Evolutionary conservation across 1,140 invertebrate species (phyloP).

Genomic region (Bombyx mandarina): DNA sequence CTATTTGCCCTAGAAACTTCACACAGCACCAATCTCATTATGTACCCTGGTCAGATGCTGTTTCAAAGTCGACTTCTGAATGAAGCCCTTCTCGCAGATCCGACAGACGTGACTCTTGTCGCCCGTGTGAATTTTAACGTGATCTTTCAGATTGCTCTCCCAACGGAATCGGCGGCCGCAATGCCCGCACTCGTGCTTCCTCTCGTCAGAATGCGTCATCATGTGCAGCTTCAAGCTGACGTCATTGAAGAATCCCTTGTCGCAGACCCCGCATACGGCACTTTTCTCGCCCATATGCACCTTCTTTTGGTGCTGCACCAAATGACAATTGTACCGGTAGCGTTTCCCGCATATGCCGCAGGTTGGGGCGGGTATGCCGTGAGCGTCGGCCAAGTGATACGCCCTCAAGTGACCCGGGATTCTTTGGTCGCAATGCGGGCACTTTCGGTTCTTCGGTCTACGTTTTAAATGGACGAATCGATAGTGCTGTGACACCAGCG

Average conservation of each 20-base stretch:
- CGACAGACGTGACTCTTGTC: conserved; percentile 16
- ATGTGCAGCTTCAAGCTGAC: conserved; percentile 48
- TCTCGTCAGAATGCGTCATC: conserved; percentile 53
- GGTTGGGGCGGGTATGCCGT: conserved; percentile 23
- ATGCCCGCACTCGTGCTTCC: conserved; percentile 59
- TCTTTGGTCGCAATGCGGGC: conserved; percentile 24
- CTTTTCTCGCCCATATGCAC: conserved; percentile 21
- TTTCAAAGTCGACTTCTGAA: conserved; percentile 26
- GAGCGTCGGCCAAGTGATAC: conserved; percentile 25
- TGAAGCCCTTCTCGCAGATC: conserved; percentile 17
- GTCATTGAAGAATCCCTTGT: conserved; percentile 24
- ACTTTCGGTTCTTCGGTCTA: conserved; percentile 17
- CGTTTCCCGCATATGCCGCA: conserved; percentile 30
- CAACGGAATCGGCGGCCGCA: conserved; percentile 18
- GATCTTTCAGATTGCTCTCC: conserved; percentile 25
- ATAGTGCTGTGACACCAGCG: conserved; percentile 23
- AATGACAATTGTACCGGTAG: conserved; percentile 23
- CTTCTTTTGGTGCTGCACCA: conserved; percentile 32
- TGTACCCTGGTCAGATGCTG: conserved; percentile 15
- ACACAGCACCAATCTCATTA: not conserved
- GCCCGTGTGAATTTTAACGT: conserved; percentile 19
- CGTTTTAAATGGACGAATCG: conserved; percentile 22
- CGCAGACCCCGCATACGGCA: conserved; percentile 19
- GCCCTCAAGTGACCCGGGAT: conserved; percentile 18
- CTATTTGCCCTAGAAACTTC: not conserved